Evolutionary conservation across 2,113 vertebrate genomes (phyloP), one percentile per base, ranked within the genome.

Genomic region (Peromyscus leucopus): DNA sequence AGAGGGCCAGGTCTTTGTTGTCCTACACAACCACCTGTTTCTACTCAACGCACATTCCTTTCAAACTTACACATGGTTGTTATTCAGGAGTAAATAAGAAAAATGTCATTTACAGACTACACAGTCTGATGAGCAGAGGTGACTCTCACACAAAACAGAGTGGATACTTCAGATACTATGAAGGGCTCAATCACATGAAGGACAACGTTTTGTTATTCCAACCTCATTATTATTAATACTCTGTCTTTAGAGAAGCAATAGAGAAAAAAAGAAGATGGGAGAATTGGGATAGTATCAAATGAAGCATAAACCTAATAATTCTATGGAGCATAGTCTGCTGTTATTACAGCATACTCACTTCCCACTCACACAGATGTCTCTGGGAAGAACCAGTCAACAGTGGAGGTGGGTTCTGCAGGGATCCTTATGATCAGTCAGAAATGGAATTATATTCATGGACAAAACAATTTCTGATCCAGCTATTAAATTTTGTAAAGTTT

Each of bases 301-400:
- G 48, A 92, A 74, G 76, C 95, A 94, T 67, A 94, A 75, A 86
- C 28, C 6, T 92, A 89, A 93, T 46, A 92, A 76, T 71, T n/a
- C 69, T 55, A 59, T 55, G 11, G 59, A 78, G 72, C 94, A 83
- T 71, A 65, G 93, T 82, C 59, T 82, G 94, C 13, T 8, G 26
- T 36, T 94, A 95, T 82, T 96, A 65, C 69, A 94, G 91, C 55
- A 76, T 94, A 46, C 88, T 89, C 67, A 85, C 95, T 89, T 91
- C 85, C 95, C 94, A 94, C 95, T 91, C 96, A 89, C 94, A 93
- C 96, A 98, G 97, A 96, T 97, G 94, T 89, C 96, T 72, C 67
- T 36, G 55, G 86, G 87, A 93, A 51, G 39, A 92, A 96, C 88
- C 79, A 96, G 93, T 96, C 94, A 89, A 82, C 89, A 11, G 26